phyloP scores from a whole-genome alignment of 1,140 invertebrate genomes.

The Pteromalus puparum region DNA sequence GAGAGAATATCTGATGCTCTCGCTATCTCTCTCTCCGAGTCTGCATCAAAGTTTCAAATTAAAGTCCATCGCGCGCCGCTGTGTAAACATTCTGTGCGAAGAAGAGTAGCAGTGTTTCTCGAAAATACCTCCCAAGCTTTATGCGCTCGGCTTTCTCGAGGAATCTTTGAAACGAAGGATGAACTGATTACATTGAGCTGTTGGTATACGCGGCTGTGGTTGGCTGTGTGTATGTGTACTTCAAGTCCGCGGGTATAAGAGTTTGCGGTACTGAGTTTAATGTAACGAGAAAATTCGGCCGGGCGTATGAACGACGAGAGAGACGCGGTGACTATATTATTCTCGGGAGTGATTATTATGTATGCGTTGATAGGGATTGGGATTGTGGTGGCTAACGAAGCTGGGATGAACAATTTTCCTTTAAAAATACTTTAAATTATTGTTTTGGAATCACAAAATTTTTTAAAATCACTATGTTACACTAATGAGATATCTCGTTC shows the following conservation, averaged over 20 bases:
- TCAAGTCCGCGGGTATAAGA: neutral
- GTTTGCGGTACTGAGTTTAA: neutral
- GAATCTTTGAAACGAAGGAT: too few species aligned
- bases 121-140: neutral
- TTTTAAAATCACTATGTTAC: too few species aligned
- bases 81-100: neutral
- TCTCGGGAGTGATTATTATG: too few species aligned
- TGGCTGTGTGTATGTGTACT: neutral
- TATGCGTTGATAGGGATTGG: too few species aligned
- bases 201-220: neutral
- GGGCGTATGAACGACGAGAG: neutral
- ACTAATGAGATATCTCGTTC: too few species aligned
- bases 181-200: neutral
- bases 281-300: neutral
- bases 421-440: too few species aligned
- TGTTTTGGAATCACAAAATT: too few species aligned
- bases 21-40: neutral
- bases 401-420: too few species aligned
- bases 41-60: conserved; percentile 16
- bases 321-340: too few species aligned
- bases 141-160: neutral
- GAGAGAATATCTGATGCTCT: neutral
- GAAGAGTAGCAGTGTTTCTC: neutral
- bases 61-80: neutral
- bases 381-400: too few species aligned